A percentile compares a stretch with the other conserved stretches of the same genome.
phyloP scores from a whole-genome alignment of 2,888 invertebrate species.

The Tetragonisca angustula region DNA sequence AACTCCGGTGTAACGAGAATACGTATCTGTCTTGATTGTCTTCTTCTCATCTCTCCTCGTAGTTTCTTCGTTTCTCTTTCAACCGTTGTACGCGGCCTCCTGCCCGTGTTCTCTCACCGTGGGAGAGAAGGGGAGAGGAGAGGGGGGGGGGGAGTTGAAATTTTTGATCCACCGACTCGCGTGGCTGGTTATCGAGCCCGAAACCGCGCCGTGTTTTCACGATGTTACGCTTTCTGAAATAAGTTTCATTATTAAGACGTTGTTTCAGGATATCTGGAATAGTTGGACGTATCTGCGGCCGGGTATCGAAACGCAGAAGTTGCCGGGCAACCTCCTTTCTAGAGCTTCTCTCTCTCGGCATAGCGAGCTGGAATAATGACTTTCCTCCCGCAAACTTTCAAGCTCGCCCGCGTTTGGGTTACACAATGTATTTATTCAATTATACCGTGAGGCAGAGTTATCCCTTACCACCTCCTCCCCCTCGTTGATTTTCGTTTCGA shows the following conservation, averaged over 20 bases:
- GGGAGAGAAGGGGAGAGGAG: too few species aligned
- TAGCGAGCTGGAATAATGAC: constrained; percentile 32
- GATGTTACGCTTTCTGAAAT: constrained; percentile 37
- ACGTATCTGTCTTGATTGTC: constrained; percentile 49
- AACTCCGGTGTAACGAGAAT: constrained; percentile 54
- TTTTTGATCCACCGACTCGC: constrained; percentile 29
- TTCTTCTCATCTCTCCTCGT: neutral
- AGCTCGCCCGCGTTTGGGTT: constrained; percentile 31
- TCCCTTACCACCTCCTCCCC: neutral
- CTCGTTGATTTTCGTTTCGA: constrained; percentile 4
- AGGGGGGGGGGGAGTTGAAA: constrained; percentile 8
- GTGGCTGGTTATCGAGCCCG: constrained; percentile 24
- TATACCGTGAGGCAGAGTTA: constrained; percentile 24
- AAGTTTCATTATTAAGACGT: constrained; percentile 59
- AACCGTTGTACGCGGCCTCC: neutral
- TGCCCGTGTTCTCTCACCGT: neutral
- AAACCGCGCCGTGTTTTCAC: constrained; percentile 32
- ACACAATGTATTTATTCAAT: constrained; percentile 45
- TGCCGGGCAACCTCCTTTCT: neutral
- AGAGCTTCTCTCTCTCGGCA: neutral
- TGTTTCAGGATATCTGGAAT: constrained; percentile 37
- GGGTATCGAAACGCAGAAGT: constrained; percentile 44
- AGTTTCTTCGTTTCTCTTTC: neutral
- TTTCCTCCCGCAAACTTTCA: constrained; percentile 30
- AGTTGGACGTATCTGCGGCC: constrained; percentile 26